These are phyloP conservation scores for Cladopsammia gracilis DNA, from an alignment of 64 coral and sea anemone species.

Conservation along the genomic window DNA sequence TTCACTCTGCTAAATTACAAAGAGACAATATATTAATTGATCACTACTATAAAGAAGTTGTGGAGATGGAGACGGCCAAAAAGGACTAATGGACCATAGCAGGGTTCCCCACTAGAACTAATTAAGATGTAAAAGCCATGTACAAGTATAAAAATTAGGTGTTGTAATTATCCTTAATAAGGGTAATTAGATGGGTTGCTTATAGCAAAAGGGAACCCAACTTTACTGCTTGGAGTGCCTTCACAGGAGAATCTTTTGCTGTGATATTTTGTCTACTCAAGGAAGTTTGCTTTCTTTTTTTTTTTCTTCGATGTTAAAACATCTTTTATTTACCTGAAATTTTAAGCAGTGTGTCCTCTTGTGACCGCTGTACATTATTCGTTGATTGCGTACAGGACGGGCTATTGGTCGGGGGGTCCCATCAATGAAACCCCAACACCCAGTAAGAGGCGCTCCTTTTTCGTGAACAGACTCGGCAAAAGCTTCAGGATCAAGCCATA, in stretches of 20 bases:
- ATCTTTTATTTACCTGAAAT: background rate
- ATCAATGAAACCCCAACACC: slow-evolving; percentile 22
- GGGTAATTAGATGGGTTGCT: slow-evolving; percentile 61
- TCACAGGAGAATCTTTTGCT: slow-evolving; percentile 61
- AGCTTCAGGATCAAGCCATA: slow-evolving; percentile 26
- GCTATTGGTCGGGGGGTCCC: slow-evolving; percentile 26
- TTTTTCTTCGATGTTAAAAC: too few relatives aligned
- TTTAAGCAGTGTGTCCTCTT: slow-evolving; percentile 5
- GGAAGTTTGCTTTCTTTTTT: slow-evolving; percentile 66
- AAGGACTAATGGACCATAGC: background rate
- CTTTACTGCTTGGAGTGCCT: slow-evolving; percentile 64
- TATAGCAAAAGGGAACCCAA: slow-evolving; percentile 56
- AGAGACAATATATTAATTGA: background rate
- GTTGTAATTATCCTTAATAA: slow-evolving; percentile 64
- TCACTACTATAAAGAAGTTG: background rate
- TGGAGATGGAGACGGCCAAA: slow-evolving; percentile 2
- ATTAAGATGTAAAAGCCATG: slow-evolving; percentile 18
- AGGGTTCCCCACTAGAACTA: slow-evolving; percentile 1
- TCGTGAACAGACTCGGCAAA: slow-evolving; percentile 18
- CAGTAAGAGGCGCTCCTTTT: slow-evolving; percentile 34
- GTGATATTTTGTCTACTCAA: slow-evolving; percentile 63
- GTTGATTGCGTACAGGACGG: slow-evolving; percentile 7
- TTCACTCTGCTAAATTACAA: slow-evolving; percentile 26
- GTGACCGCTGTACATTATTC: slow-evolving; percentile 11
- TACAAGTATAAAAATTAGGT: slow-evolving; percentile 46